Base-by-base conservation (phyloP, 2,888 invertebrate genomes). In the Anthophora plumipes region DNA sequence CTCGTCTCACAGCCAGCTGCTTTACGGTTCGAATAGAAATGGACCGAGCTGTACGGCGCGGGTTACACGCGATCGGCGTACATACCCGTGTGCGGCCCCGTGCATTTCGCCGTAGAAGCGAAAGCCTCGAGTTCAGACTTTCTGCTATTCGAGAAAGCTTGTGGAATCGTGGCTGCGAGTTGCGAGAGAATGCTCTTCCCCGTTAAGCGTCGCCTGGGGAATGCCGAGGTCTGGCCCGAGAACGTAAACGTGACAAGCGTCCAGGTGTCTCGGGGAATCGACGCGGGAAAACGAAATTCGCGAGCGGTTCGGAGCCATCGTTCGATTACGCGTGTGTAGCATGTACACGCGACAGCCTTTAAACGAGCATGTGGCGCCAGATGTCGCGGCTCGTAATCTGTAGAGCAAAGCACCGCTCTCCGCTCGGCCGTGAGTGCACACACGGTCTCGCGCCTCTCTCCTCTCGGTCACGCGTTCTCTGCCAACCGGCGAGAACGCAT, bases 341-440 rank as follows among this genome's bases (percentile, higher is more conserved):
- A 61, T 39, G 67, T 54, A 37, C 43, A 61, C 60, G 48, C 63
- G 69, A 20, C 54, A 52, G 41, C 63, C 57, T 78, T 67, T 67
- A 72, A 76, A 74, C 80, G 85, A 80, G 78, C 76, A 79, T 74
- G 83, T 84, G 90, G 90, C 89, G 90, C 90, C 91, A 91, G 91
- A 90, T 91, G 90, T 88, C 88, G 85, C 87, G 90, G 80, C 85
- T 86, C 85, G 87, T 89, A 85, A 90, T 90, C 89, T 89, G 85
- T 84, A 82, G 82, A 84, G 72, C 75, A 59, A 81, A 54, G 64
- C 52, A 37, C 66, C 66, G 70, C 77, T 68, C 59, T 61, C 74
- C 55, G 76, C 60, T 43, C 69, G 64, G 68, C 68, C 70, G 57
- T 57, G 64, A 55, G 54, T 39, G 37, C 52, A 61, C 52, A 50